A percentile compares a stretch with the other conserved stretches of the same genome.
These are phyloP conservation scores for Psilanteris sp. DNA, from an alignment of 1,140 invertebrate genomes.

Conservation along the genomic window DNA sequence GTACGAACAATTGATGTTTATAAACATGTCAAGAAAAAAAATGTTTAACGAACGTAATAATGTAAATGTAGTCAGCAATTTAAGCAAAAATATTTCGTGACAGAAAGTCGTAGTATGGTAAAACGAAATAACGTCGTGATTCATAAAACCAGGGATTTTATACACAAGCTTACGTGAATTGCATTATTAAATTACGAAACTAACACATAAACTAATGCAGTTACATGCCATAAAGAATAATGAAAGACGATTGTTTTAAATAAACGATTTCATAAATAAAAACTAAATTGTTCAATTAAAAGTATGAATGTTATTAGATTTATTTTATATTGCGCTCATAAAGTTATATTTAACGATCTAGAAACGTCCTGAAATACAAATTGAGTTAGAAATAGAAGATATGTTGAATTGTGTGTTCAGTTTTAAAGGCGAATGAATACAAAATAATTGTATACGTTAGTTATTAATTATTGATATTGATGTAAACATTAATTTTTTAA, in stretches of 20 bases:
- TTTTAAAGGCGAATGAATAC: no score
- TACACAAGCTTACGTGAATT: not conserved
- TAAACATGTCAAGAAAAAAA: slow-evolving; percentile 1
- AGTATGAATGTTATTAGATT: no score
- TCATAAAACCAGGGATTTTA: slow-evolving; percentile 32
- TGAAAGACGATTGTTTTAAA: not conserved
- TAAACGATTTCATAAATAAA: not conserved
- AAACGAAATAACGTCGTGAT: slow-evolving; percentile 14
- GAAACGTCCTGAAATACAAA: no score
- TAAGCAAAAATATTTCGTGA: slow-evolving; percentile 18
- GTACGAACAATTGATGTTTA: slow-evolving; percentile 31
- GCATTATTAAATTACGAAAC: slow-evolving; percentile 14
- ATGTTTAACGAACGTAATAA: not conserved
- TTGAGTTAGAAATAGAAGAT: no score
- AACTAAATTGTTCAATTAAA: no score
- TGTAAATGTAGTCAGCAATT: slow-evolving; percentile 6
- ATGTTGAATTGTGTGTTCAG: no score
- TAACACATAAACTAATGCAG: not conserved
- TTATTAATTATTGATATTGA: no score
- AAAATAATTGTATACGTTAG: no score
- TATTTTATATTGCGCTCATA: no score
- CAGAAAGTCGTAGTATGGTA: slow-evolving; percentile 9
- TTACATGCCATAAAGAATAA: not conserved
- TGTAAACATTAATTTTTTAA: no score
- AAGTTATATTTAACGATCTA: no score